These are phyloP conservation scores for Halyomorpha halys DNA, from an alignment of 1,140 invertebrate species.

Conservation along the genomic window DNA sequence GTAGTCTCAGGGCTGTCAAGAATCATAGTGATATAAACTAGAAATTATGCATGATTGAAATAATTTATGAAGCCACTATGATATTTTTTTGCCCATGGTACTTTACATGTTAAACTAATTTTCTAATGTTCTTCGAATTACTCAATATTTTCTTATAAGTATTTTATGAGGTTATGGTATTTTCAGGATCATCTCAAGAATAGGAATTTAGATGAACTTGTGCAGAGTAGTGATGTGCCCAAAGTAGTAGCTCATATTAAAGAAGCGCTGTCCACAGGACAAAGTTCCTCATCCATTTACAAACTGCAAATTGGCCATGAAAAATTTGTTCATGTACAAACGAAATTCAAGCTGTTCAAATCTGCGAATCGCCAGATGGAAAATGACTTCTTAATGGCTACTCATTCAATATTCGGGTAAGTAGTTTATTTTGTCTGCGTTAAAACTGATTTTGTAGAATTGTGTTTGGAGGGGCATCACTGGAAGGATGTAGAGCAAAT, in stretches of 20 bases:
- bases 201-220: slow-evolving; percentile 61
- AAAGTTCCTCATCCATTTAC: slow-evolving; percentile 63
- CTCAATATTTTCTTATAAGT: too few species aligned
- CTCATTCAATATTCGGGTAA: slow-evolving; percentile 70
- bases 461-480: too few species aligned
- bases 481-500: too few species aligned
- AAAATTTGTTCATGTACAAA: slow-evolving; percentile 73
- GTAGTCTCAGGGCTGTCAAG: too few species aligned
- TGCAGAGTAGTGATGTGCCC: slow-evolving; percentile 60
- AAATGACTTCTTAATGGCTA: slow-evolving; percentile 81
- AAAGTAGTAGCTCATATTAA: slow-evolving; percentile 63
- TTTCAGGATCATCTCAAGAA: slow-evolving; percentile 53
- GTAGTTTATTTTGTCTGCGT: slow-evolving; percentile 31
- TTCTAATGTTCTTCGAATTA: too few species aligned
- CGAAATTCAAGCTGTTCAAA: slow-evolving; percentile 75
- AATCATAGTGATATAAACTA: too few species aligned
- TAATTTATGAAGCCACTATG: too few species aligned
- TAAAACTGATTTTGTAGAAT: too few species aligned
- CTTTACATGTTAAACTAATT: too few species aligned
- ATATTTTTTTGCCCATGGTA: too few species aligned
- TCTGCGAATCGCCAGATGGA: slow-evolving; percentile 46
- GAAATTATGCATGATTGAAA: too few species aligned
- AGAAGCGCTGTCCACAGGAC: slow-evolving; percentile 56
- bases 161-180: background rate
- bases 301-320: slow-evolving; percentile 62